phyloP scores from a whole-genome alignment of 2,113 vertebrate genomes.

The Falco punctatus region DNA sequence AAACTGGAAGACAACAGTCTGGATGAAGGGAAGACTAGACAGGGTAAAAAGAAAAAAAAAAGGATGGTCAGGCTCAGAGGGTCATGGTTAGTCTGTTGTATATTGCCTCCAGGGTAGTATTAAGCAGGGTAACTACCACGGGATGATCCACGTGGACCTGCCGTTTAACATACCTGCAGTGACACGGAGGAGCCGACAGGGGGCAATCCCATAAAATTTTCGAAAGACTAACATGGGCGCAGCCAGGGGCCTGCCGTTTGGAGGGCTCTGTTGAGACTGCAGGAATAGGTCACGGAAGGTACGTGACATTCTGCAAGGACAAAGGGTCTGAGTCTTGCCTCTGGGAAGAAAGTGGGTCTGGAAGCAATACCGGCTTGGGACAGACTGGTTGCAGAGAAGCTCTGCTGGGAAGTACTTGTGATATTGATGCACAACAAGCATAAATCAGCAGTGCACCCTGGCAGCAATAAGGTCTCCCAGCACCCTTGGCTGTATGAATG shows the following conservation, averaged over 20 bases:
- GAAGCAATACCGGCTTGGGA: not conserved
- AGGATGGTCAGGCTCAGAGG: not conserved
- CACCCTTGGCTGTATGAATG: not conserved
- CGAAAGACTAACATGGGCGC: rapidly evolving
- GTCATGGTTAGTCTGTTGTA: not conserved
- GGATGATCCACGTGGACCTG: not conserved
- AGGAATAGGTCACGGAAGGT: not conserved
- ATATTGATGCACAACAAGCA: not conserved
- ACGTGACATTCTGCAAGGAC: not conserved
- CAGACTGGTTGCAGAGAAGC: not conserved
- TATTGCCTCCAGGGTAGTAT: not conserved
- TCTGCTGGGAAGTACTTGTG: not conserved
- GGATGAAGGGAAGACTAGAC: not conserved
- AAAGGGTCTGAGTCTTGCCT: not conserved
- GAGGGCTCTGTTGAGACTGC: not conserved
- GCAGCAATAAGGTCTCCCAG: not conserved
- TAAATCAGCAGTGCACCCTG: not conserved
- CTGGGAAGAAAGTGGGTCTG: not conserved
- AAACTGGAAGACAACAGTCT: not conserved
- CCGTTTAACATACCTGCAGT: not conserved
- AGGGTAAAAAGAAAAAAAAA: not conserved
- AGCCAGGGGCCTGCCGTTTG: not conserved
- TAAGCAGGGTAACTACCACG: not conserved
- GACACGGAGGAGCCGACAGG: not conserved
- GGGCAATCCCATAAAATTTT: not conserved